These are phyloP conservation scores for Phrynocephalus versicolor DNA, from an alignment of 2,113 vertebrate species.

Conservation along the genomic window DNA sequence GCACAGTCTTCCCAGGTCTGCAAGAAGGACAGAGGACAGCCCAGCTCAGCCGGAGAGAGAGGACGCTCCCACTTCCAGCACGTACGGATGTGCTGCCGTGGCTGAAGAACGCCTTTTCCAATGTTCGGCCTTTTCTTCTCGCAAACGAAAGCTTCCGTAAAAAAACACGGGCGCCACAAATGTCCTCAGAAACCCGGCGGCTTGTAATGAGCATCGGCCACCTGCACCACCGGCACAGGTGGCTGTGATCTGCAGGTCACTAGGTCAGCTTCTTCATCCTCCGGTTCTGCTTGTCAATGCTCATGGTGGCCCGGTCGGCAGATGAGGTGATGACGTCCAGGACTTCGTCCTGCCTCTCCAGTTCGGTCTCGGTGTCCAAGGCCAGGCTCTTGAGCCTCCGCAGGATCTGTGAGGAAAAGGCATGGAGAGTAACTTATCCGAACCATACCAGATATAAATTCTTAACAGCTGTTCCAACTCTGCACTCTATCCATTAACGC, in stretches of 20 bases:
- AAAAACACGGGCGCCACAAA: accelerated
- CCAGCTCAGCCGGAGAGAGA: not conserved
- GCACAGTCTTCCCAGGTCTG: not conserved
- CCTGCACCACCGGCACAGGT: not conserved
- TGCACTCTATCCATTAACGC: not conserved
- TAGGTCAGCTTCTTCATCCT: slow-evolving; percentile 86
- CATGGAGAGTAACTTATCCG: too few relatives aligned
- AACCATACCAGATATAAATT: not conserved
- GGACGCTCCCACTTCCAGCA: accelerated
- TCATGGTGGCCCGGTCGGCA: slow-evolving; percentile 79
- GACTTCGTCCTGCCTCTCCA: slow-evolving; percentile 89
- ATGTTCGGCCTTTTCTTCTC: not conserved
- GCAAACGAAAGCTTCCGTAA: not conserved
- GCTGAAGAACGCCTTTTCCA: too few relatives aligned
- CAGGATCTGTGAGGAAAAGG: slow-evolving; percentile 81
- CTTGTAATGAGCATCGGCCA: not conserved
- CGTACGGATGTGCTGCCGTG: too few relatives aligned
- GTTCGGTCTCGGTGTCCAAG: slow-evolving; percentile 86
- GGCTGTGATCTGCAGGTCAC: accelerated
- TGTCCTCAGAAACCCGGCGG: not conserved
- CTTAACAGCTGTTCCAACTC: not conserved
- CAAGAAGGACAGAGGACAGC: not conserved
- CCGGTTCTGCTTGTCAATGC: slow-evolving; percentile 84
- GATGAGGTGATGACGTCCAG: slow-evolving; percentile 82
- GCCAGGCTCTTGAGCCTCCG: slow-evolving; percentile 88